phyloP scores from a whole-genome alignment of 2,113 vertebrate genomes.

The Protobothrops mucrosquamatus region DNA sequence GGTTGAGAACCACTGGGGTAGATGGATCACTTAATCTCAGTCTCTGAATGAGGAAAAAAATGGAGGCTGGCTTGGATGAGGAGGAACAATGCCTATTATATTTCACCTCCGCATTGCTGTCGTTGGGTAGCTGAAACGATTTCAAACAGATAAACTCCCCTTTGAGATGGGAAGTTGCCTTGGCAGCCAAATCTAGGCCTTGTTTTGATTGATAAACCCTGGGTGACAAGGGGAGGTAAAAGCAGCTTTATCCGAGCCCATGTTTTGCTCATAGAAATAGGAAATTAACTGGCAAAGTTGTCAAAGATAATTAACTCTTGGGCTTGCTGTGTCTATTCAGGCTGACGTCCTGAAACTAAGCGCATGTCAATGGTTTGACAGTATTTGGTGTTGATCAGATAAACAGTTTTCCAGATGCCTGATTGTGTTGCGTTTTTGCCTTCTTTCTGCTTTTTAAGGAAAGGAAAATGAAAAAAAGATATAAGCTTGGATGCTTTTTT shows the following conservation, averaged over 20 bases:
- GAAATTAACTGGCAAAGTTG: constrained; percentile 91
- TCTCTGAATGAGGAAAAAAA: neutral
- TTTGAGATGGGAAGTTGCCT: constrained; percentile 75
- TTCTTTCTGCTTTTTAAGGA: neutral
- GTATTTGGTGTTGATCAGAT: constrained; percentile 89
- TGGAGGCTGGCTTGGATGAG: constrained; percentile 26
- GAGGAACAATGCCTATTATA: constrained; percentile 67
- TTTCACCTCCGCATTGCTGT: constrained; percentile 74
- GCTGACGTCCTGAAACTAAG: constrained; percentile 89
- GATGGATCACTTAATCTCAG: constrained; percentile 15
- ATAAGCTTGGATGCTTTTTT: constrained; percentile 68
- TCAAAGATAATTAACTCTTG: constrained; percentile 96
- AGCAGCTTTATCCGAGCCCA: constrained; percentile 60
- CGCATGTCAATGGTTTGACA: constrained; percentile 88
- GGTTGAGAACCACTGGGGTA: too few species aligned
- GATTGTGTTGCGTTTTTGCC: constrained; percentile 70
- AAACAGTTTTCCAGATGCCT: constrained; percentile 88
- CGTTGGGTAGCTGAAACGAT: constrained; percentile 73
- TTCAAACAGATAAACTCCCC: constrained; percentile 79
- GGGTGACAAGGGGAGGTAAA: constrained; percentile 83
- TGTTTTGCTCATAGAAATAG: constrained; percentile 87
- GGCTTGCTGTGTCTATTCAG: constrained; percentile 86
- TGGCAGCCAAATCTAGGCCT: constrained; percentile 79
- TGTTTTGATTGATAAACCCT: constrained; percentile 90
- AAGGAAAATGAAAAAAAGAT: constrained; percentile 71